Evolutionary conservation across 2,888 invertebrate species (phyloP).

Genomic region (Leucozona laternaria): DNA sequence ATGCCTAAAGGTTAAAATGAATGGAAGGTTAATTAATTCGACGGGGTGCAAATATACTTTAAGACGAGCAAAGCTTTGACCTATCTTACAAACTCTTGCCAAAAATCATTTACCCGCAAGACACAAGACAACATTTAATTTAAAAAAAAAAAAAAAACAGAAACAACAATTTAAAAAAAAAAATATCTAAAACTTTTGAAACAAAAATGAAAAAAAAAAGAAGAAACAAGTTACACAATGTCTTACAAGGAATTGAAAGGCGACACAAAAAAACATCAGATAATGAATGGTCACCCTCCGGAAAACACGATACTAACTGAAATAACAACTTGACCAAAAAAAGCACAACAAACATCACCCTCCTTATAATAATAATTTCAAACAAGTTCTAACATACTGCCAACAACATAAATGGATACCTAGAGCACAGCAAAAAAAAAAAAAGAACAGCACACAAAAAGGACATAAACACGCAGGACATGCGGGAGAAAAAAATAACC

Average conservation of each 20-base stretch:
- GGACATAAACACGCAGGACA: slow-evolving; percentile 36
- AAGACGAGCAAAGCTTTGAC: background rate
- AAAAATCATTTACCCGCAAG: background rate
- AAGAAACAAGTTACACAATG: slow-evolving; percentile 37
- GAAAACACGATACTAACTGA: slow-evolving; percentile 61
- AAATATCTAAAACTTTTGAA: background rate
- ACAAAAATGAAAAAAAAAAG: background rate
- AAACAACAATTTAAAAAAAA: background rate
- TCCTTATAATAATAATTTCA: slow-evolving; percentile 17
- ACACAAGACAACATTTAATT: background rate
- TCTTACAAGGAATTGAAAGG: slow-evolving; percentile 53
- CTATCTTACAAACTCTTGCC: background rate
- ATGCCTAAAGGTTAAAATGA: background rate
- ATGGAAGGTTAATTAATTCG: background rate
- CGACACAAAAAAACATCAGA: slow-evolving; percentile 47
- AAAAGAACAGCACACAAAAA: slow-evolving; percentile 28
- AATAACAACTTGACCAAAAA: slow-evolving; percentile 59
- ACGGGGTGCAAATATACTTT: background rate
- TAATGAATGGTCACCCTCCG: slow-evolving; percentile 36
- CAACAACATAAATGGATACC: slow-evolving; percentile 14
- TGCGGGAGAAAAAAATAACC: slow-evolving; percentile 13
- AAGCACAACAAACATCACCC: background rate
- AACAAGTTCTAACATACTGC: slow-evolving; percentile 47
- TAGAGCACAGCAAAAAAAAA: no score
- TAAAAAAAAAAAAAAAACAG: background rate